Conservation (phyloP, 2,888 invertebrate species). For the Papilio elwesi region DNA sequence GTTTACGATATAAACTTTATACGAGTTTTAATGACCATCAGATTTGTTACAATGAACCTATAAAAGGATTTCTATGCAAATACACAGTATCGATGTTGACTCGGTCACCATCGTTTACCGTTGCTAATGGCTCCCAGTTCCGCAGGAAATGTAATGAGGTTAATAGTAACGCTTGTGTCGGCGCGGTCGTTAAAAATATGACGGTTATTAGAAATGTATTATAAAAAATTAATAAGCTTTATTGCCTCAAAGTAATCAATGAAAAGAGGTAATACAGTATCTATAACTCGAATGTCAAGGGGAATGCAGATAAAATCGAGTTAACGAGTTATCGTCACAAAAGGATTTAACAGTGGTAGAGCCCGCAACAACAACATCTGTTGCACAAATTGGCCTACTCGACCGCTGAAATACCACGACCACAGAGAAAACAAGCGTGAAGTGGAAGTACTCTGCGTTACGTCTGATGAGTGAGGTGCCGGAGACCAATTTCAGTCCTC, state of each 20-base stretch:
- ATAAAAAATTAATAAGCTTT: neutral
- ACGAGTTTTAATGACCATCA: constrained; percentile 19
- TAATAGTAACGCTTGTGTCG: constrained; percentile 15
- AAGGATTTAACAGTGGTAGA: too few species aligned
- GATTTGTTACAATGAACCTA: constrained; percentile 36
- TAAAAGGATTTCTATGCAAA: constrained; percentile 40
- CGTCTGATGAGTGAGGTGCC: too few species aligned
- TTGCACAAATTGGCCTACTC: too few species aligned
- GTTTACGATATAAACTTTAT: constrained; percentile 17
- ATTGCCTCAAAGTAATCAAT: neutral
- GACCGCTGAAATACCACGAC: too few species aligned
- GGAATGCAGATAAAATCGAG: too few species aligned
- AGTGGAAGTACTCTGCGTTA: too few species aligned
- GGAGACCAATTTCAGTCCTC: too few species aligned
- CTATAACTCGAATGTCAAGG: too few species aligned
- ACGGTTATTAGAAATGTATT: neutral
- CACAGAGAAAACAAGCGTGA: too few species aligned
- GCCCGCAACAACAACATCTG: too few species aligned
- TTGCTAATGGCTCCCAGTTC: constrained; percentile 36
- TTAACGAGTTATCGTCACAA: too few species aligned
- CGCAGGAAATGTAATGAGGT: constrained; percentile 33
- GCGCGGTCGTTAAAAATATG: neutral
- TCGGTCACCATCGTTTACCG: constrained; percentile 28
- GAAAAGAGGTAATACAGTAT: neutral
- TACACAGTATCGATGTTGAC: neutral